A percentile compares a stretch with the other conserved stretches of the same genome.
These are phyloP conservation scores for Coracias cyanogaster DNA, from an alignment of 2,797 vertebrate species.

Conservation along the genomic window DNA sequence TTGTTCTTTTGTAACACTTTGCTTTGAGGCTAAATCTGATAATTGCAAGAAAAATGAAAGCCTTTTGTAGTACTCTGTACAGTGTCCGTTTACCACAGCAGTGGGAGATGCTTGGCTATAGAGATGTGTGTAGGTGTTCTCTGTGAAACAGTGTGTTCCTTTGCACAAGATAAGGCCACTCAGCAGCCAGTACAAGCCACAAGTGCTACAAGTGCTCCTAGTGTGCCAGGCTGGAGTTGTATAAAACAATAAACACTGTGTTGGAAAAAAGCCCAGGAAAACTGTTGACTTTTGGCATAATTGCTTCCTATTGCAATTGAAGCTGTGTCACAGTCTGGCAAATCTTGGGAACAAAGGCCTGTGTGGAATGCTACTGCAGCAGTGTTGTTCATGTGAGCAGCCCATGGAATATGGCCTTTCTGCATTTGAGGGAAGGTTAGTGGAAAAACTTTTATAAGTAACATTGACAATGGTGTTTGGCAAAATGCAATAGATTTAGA, in stretches of 20 bases:
- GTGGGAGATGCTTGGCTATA: background rate
- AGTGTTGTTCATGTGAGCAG: background rate
- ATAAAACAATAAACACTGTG: constrained; percentile 10
- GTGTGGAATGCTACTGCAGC: background rate
- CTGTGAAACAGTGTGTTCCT: background rate
- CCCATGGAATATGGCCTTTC: background rate
- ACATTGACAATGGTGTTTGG: background rate
- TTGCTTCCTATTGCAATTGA: constrained; percentile 52
- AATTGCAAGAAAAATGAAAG: background rate
- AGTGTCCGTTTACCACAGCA: background rate
- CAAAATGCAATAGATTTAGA: background rate
- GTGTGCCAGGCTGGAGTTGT: background rate
- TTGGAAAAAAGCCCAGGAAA: constrained; percentile 52
- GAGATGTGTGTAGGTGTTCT: background rate
- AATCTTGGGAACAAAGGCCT: background rate
- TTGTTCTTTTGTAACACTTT: background rate
- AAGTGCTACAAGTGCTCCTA: background rate
- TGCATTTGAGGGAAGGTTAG: background rate
- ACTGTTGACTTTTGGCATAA: constrained; percentile 52
- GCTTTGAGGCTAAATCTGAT: background rate
- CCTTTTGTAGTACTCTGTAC: background rate
- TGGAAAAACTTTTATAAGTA: background rate
- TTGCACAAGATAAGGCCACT: background rate
- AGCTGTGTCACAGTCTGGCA: constrained; percentile 7
- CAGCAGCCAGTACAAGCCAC: background rate